Evolutionary conservation across 35 echinoderm and acorn worm genomes (phyloP).

Genomic region (Strongylocentrotus purpuratus): DNA sequence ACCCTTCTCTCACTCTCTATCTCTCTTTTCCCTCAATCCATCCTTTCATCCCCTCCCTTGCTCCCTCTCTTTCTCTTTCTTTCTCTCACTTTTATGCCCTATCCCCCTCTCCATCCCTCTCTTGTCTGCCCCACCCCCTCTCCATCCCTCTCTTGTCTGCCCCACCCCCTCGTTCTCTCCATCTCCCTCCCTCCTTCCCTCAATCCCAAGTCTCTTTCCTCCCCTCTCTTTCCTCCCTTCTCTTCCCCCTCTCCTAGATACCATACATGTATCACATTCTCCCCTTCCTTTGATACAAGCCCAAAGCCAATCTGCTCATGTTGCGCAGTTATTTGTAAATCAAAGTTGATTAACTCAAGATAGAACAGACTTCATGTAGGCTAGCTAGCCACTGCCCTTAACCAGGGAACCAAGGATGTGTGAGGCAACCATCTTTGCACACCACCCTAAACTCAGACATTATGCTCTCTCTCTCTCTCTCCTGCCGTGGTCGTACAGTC

Average conservation of each 20-base stretch:
- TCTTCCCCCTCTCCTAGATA: neutral
- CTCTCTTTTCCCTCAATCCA: neutral
- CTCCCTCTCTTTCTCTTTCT: neutral
- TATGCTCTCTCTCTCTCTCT: neutral
- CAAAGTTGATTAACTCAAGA: slow-evolving; percentile 11
- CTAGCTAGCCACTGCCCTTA: neutral
- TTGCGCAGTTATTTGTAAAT: neutral
- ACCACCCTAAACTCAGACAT: neutral
- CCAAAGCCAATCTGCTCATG: neutral
- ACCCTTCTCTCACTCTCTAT: neutral
- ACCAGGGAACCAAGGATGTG: neutral
- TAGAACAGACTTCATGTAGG: neutral
- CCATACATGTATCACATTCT: neutral
- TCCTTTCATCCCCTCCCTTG: neutral
- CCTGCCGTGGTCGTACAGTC: neutral
- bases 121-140: neutral
- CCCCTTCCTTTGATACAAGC: neutral
- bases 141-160: too few relatives aligned
- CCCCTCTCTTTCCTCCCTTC: too few relatives aligned
- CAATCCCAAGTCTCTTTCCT: neutral
- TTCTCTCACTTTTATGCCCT: neutral
- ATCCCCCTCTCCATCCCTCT: neutral
- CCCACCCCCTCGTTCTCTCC: too few relatives aligned
- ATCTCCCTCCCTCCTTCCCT: neutral
- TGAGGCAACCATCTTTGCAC: neutral